Percentiles rank a stretch among this genome's conserved stretches.
These are phyloP conservation scores for Burhinus bistriatus DNA, from an alignment of 2,113 vertebrate species.

Conservation along the genomic window DNA sequence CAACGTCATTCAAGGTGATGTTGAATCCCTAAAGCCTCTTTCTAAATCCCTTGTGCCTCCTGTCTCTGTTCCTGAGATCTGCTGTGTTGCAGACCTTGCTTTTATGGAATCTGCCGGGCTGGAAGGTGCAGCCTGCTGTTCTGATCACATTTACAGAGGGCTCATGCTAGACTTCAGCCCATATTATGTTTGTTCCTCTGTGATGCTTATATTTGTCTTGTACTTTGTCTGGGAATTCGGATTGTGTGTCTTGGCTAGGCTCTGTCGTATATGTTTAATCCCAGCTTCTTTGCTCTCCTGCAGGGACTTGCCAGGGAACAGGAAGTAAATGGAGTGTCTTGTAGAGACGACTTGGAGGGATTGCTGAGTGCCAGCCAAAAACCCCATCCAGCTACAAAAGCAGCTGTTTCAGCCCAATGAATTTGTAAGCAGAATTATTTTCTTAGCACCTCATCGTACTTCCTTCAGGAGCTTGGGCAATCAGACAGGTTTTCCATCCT, in stretches of 20 bases:
- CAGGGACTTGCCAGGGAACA: slow-evolving; percentile 22
- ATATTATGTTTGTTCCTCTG: slow-evolving; percentile 1
- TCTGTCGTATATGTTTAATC: slow-evolving; percentile 25
- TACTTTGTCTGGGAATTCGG: slow-evolving; percentile 39
- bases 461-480: slow-evolving; percentile 28
- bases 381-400: slow-evolving; percentile 22
- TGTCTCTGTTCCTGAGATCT: not conserved
- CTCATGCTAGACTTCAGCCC: not conserved
- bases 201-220: slow-evolving; percentile 34
- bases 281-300: slow-evolving; percentile 17
- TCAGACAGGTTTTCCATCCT: slow-evolving; percentile 7
- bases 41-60: not conserved
- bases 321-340: slow-evolving; percentile 39
- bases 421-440: slow-evolving; percentile 54
- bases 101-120: not conserved
- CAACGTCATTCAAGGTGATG: not conserved
- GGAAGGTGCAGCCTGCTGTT: not conserved
- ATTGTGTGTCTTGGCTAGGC: slow-evolving; percentile 42
- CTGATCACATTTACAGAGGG: not conserved
- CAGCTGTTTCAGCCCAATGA: slow-evolving; percentile 37
- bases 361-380: slow-evolving; percentile 25
- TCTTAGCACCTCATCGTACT: slow-evolving; percentile 56
- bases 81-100: not conserved
- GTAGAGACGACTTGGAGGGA: not conserved
- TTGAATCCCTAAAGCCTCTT: not conserved